phyloP scores from a whole-genome alignment of 2,113 vertebrate species.

The Melanerpes formicivorus region DNA sequence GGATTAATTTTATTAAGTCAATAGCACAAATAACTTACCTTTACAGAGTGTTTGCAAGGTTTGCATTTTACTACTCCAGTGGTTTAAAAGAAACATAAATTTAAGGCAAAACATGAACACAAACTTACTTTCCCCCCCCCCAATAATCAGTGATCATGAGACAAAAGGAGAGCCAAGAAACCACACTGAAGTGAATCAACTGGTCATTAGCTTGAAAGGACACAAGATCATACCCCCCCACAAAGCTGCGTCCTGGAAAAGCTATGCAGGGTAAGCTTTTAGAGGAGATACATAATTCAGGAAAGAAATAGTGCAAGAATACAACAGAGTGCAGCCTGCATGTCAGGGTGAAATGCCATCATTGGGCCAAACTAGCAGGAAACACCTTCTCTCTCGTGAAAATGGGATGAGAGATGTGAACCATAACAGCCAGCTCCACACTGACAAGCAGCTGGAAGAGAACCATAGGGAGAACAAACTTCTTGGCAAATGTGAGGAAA shows the following conservation, averaged over 20 bases:
- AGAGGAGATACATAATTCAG: neutral
- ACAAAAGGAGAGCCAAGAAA: neutral
- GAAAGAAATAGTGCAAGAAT: neutral
- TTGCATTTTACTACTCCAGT: neutral
- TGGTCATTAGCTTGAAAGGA: neutral
- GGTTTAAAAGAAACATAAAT: neutral
- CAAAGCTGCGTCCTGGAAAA: neutral
- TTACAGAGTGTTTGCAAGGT: neutral
- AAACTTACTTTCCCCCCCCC: neutral
- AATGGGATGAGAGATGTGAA: neutral
- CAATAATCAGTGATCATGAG: neutral
- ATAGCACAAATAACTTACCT: constrained; percentile 40
- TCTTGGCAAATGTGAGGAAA: constrained; percentile 33
- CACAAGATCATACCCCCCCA: neutral
- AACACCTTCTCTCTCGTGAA: neutral
- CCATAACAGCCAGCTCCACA: neutral
- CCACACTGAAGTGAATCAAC: neutral
- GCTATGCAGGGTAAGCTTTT: neutral
- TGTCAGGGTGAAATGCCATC: neutral
- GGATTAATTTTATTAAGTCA: neutral
- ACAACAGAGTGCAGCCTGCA: neutral
- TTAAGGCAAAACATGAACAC: neutral
- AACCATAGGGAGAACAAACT: neutral
- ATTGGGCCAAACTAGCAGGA: neutral
- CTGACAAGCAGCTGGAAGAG: neutral